These are phyloP conservation scores for Diarsia brunnea DNA, from an alignment of 2,888 invertebrate genomes.

Conservation along the genomic window DNA sequence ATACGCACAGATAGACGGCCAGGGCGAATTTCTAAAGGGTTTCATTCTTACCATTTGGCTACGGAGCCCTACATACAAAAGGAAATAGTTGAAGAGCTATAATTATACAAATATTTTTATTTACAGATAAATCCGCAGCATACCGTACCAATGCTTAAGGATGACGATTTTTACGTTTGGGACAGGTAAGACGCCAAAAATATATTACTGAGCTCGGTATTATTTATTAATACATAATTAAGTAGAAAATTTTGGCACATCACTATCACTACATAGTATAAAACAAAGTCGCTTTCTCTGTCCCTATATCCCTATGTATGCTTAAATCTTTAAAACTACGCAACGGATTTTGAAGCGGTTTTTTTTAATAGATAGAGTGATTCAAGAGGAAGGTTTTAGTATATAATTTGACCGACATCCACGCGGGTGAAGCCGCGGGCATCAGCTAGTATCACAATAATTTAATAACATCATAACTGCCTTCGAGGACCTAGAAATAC, in stretches of 20 bases:
- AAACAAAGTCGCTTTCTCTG: no score
- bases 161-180: conserved; percentile 89
- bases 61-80: background rate
- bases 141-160: conserved; percentile 89
- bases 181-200: conserved; percentile 75
- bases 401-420: no score
- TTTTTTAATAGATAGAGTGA: no score
- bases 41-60: background rate
- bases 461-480: background rate
- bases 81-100: no score
- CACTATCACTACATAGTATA: no score
- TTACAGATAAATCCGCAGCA: conserved; percentile 90
- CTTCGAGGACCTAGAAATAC: background rate
- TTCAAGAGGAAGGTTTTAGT: no score
- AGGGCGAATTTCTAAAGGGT: background rate
- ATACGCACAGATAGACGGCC: background rate
- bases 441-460: background rate
- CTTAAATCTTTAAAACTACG: no score
- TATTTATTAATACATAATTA: background rate
- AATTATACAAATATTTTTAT: background rate
- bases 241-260: no score
- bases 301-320: no score
- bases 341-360: no score
- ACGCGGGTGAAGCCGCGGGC: no score
- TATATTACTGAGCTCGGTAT: background rate